Conservation (phyloP, 2,797 vertebrate species). For the Pipistrellus kuhlii region DNA sequence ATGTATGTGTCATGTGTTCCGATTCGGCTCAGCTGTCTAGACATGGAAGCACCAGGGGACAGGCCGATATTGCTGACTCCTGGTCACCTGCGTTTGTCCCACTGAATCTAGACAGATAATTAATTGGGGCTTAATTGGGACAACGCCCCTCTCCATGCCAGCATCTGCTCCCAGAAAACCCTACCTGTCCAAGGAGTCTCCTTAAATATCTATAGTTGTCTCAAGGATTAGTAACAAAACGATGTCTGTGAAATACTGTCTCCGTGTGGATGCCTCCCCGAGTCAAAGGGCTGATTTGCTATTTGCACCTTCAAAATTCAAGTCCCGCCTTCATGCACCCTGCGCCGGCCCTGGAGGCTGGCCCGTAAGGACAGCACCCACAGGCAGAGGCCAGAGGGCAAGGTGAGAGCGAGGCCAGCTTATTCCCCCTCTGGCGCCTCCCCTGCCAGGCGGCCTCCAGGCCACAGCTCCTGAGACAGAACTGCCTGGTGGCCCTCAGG, state of each 20-base stretch:
- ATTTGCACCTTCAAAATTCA: neutral
- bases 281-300: neutral
- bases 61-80: no score
- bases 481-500: neutral
- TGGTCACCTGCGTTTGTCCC: no score
- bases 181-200: neutral
- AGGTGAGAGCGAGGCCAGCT: neutral
- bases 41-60: no score
- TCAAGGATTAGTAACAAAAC: slow-evolving; percentile 6
- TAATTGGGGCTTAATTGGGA: no score
- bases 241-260: neutral
- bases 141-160: neutral
- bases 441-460: neutral
- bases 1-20: no score
- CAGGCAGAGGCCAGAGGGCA: neutral
- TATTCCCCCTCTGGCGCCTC: neutral
- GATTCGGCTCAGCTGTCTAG: no score
- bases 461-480: neutral
- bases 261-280: neutral
- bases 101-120: no score
- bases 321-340: neutral
- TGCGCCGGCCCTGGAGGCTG: neutral
- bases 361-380: neutral
- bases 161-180: neutral
- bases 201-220: neutral